Base-by-base conservation (phyloP, 2,797 vertebrate species). In the Argya squamiceps region DNA sequence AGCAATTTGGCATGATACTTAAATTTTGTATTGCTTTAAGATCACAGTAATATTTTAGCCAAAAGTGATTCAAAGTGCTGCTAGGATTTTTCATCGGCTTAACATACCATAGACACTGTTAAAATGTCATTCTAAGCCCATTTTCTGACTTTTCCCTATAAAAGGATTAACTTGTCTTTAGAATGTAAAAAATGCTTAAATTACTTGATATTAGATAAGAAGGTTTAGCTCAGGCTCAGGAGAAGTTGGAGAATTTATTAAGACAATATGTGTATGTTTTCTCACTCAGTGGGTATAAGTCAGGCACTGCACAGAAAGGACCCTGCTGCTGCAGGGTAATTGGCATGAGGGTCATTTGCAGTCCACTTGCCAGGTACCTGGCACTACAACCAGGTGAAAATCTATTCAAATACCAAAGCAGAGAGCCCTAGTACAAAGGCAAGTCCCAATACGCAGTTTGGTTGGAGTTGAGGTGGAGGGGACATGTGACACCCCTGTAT, bases 101-200 rank as follows among this genome's bases (percentile, higher is more conserved):
- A 96, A 92, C 93, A 96, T 97, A 92, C 92, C 95, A 84, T 32
- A 71, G 81, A 89, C 74, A 92, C 78, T 78, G 93, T 95, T 96
- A 96, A 94, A 96, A 96, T 81, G 92, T 97, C 90, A 92, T 94
- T 96, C 93, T 96, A 96, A 97, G 88, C 58, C 95, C 93, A 89
- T 96, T 97, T 96, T 88, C 88, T 96, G 88, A 85, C 79, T 96
- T 96, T 95, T 89, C 30, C 46, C 17, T 91, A 37, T 50, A 68
- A 90, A 96, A 91, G 95, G 96, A 96, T 97, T 97, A 97, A 88
- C 78, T 80, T 93, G 90, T 81, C 88, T 78, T 95, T 95, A 95
- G 94, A 96, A 97, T 94, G 93, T 89, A 94, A 97, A 94, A 97
- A 97, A 97, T 96, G 93, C 71, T 91, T 95, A 92, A 88, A 96